These are phyloP conservation scores for Parasteatoda tepidariorum DNA, from an alignment of 1,140 invertebrate genomes.

Conservation along the genomic window DNA sequence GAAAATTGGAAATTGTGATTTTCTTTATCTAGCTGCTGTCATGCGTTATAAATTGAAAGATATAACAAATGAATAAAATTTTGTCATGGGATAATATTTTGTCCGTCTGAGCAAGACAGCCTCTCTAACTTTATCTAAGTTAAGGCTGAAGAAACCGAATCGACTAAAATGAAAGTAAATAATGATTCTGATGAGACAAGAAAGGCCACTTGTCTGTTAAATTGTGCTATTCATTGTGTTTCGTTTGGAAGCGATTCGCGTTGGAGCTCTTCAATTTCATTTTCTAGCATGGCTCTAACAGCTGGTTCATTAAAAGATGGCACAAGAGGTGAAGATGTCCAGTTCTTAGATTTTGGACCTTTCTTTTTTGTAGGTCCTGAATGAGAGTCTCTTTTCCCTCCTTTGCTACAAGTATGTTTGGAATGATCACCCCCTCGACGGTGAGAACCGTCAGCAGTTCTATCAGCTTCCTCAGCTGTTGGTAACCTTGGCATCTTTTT, in stretches of 20 bases:
- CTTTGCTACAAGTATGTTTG: conserved; percentile 51
- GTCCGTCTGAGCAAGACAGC: conserved; percentile 58
- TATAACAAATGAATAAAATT: conserved; percentile 52
- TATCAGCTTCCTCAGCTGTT: neutral
- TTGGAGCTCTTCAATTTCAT: conserved; percentile 68
- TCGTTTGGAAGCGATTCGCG: conserved; percentile 60
- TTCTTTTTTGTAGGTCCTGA: conserved; percentile 38
- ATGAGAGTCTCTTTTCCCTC: conserved; percentile 19
- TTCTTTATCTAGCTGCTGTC: conserved; percentile 10
- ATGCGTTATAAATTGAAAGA: neutral
- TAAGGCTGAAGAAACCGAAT: conserved; percentile 22
- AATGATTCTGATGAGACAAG: conserved; percentile 39
- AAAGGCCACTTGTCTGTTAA: conserved; percentile 57
- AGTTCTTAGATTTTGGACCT: conserved; percentile 43
- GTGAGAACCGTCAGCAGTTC: conserved; percentile 34
- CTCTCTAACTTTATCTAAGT: neutral
- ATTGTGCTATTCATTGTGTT: conserved; percentile 59
- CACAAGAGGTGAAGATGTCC: conserved; percentile 30
- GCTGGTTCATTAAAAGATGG: conserved; percentile 55
- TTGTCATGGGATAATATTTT: conserved; percentile 32
- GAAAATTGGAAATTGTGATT: conserved; percentile 39
- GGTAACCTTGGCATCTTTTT: conserved; percentile 49
- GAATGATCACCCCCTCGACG: conserved; percentile 47
- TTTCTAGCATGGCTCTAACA: conserved; percentile 66
- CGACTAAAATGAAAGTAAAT: conserved; percentile 45